Evolutionary conservation across 2,888 invertebrate species (phyloP).

Genomic region (Pyralis farinalis): DNA sequence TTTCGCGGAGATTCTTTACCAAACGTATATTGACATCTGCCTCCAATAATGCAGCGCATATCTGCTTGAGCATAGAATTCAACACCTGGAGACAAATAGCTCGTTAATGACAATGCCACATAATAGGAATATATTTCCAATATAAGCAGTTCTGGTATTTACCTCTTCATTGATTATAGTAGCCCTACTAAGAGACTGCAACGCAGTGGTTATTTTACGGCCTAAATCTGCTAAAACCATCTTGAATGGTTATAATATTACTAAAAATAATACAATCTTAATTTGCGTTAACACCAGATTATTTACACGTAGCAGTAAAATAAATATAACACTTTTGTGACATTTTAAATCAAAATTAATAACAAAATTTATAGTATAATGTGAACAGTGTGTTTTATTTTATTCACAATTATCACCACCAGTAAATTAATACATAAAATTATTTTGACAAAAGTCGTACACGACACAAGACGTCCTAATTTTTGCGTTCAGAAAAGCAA

Average conservation of each 20-base stretch:
- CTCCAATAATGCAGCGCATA: slow-evolving; percentile 97
- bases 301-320: slow-evolving; percentile 13
- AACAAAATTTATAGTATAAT: too few relatives aligned
- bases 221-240: slow-evolving; percentile 99
- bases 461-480: slow-evolving; percentile 34
- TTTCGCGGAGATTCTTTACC: slow-evolving; percentile 97
- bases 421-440: slow-evolving; percentile 5
- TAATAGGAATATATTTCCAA: background rate
- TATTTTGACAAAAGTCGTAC: slow-evolving; percentile 45
- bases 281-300: slow-evolving; percentile 14
- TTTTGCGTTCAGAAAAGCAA: too few relatives aligned
- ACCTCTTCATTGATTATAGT: slow-evolving; percentile 99
- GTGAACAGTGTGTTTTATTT: slow-evolving; percentile 7
- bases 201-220: slow-evolving; percentile 98
- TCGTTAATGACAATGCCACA: slow-evolving; percentile 5
- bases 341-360: slow-evolving; percentile 26
- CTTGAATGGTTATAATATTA: slow-evolving; percentile 44
- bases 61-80: slow-evolving; percentile 99
- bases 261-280: slow-evolving; percentile 1
- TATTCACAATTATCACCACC: slow-evolving; percentile 6
- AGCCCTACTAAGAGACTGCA: slow-evolving; percentile 98
- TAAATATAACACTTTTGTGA: slow-evolving; percentile 22
- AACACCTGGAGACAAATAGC: slow-evolving; percentile 85
- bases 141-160: slow-evolving; percentile 34
- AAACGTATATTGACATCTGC: slow-evolving; percentile 98